Evolutionary conservation across 2,888 invertebrate species (phyloP), one percentile per base, ranked within the genome.

Genomic region (Ochropleura plecta): DNA sequence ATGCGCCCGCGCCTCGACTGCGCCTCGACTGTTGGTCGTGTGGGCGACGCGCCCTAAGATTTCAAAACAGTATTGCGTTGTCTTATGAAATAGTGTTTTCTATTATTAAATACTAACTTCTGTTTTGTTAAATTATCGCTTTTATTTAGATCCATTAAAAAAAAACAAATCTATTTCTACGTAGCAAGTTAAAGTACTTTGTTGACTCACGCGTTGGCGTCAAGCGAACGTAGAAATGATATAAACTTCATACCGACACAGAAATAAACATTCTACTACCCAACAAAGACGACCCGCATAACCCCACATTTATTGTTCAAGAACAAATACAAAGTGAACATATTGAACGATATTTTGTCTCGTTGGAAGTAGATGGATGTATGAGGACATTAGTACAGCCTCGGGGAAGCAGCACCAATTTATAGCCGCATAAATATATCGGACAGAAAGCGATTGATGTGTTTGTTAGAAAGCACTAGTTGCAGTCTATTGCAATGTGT

Each of bases 341-440:
- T 85, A 85, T 83, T 82, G 68, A 70, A 64, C 75, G 70, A 85
- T 85, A 86, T 82, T 82, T 86, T 76, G 84, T 74, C 75, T 76
- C 70, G 60, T 68, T 82, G 82, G 81, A 74, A 76, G 67, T 63
- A 81, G 82, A 86, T 85, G 75, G 80, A 85, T 84, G 78, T 75
- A 82, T 71, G 78, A 78, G 87, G 77, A 86, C 86, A 87, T 86
- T 86, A 87, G 86, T 69, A 72, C 70, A 79, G 85, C 87, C 84
- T 78, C 71, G 70, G 80, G 80, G 82, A 84, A 84, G 67, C 82
- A 85, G 72, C 68, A 77, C 66, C 81, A 87, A 86, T 86, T 86
- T 86, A 86, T 82, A 70, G 86, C 70, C 86, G 65, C 87, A 86
- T 87, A 86, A 86, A 86, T 84, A 86, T 78, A 87, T 85, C 73